These are phyloP conservation scores for Zosterops borbonicus DNA, from an alignment of 2,113 vertebrate species.

Conservation along the genomic window DNA sequence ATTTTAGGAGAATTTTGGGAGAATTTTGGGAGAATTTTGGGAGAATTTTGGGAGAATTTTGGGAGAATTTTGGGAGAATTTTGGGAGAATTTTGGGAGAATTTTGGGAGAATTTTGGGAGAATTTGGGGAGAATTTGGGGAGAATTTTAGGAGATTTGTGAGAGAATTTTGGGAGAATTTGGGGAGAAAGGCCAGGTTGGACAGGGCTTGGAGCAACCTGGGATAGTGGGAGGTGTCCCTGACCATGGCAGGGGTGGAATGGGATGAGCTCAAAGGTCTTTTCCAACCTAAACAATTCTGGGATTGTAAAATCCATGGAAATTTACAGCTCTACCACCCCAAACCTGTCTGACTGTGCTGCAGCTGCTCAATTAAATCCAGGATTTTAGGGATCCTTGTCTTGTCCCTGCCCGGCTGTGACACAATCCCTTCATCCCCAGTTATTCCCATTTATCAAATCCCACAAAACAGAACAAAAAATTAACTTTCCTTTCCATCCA, in stretches of 20 bases:
- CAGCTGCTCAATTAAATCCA: neutral
- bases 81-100: too few relatives aligned
- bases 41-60: neutral
- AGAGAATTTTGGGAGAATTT: too few relatives aligned
- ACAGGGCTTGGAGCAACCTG: rapidly evolving
- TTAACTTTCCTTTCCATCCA: neutral
- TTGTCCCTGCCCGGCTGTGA: neutral
- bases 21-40: neutral
- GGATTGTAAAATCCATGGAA: neutral
- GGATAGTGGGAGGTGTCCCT: neutral
- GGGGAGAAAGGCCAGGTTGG: neutral
- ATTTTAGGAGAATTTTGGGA: neutral
- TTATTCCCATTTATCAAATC: neutral
- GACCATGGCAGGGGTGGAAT: neutral
- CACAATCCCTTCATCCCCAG: neutral
- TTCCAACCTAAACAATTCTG: neutral
- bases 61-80: too few relatives aligned
- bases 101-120: neutral
- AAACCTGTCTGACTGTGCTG: neutral
- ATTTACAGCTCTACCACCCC: neutral
- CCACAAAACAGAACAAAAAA: neutral
- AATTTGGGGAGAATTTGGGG: too few relatives aligned
- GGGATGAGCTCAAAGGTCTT: neutral
- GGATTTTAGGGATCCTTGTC: neutral
- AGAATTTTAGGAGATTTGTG: too few relatives aligned